These are phyloP conservation scores for Allophyes oxyacanthae DNA, from an alignment of 2,888 invertebrate genomes.

Conservation along the genomic window DNA sequence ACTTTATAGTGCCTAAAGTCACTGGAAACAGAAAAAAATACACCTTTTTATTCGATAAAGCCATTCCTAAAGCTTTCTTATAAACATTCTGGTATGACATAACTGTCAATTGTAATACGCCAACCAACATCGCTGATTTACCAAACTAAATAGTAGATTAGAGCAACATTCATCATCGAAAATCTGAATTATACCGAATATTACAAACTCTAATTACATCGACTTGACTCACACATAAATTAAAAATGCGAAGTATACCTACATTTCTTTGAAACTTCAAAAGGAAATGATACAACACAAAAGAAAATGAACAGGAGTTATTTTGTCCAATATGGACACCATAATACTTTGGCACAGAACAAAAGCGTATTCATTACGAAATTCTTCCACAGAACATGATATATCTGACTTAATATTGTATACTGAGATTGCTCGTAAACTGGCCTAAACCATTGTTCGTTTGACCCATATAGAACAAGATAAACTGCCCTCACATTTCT, in stretches of 20 bases:
- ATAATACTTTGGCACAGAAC: constrained; percentile 35
- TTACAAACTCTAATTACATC: constrained; percentile 12
- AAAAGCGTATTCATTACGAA: constrained; percentile 38
- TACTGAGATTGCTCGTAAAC: constrained; percentile 48
- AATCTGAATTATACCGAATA: constrained; percentile 22
- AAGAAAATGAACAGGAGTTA: constrained; percentile 21
- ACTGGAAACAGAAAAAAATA: no score
- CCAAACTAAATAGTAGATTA: constrained; percentile 34
- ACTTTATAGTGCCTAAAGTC: no score
- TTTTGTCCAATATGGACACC: constrained; percentile 23
- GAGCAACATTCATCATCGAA: constrained; percentile 26
- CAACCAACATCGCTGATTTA: constrained; percentile 3
- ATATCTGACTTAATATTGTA: constrained; percentile 50
- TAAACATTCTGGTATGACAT: no score
- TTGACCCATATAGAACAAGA: constrained; percentile 47
- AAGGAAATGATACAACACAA: no score
- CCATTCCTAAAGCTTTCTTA: no score
- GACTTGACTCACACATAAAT: constrained; percentile 12
- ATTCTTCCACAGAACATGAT: constrained; percentile 48
- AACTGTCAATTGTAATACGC: constrained; percentile 9
- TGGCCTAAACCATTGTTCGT: constrained; percentile 45
- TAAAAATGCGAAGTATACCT: background rate
- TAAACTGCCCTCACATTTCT: constrained; percentile 47
- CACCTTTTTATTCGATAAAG: no score
- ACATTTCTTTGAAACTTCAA: background rate